Conservation (phyloP, 92 coral and sea anemone species). For the Parazoanthus swiftii region DNA sequence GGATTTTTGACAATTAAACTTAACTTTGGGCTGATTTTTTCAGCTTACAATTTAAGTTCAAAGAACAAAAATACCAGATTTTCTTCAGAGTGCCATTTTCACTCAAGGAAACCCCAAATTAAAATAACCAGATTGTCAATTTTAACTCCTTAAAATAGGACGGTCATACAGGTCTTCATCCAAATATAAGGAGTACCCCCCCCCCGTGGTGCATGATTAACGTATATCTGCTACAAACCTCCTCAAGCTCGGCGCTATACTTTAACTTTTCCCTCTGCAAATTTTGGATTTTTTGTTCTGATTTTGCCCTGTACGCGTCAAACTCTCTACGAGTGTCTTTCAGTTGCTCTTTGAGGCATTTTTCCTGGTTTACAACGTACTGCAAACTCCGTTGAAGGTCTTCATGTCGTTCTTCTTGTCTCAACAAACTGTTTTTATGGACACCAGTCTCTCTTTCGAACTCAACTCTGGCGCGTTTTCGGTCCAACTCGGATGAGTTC, state of each 20-base stretch:
- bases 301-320: conserved; percentile 72
- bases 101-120: too few relatives aligned
- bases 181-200: too few relatives aligned
- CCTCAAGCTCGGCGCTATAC: conserved; percentile 79
- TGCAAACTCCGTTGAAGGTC: conserved; percentile 80
- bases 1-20: too few relatives aligned
- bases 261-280: conserved; percentile 92
- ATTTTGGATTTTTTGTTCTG: conserved; percentile 76
- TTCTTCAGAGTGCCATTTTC: too few relatives aligned
- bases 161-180: too few relatives aligned
- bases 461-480: conserved; percentile 86
- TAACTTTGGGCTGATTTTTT: too few relatives aligned
- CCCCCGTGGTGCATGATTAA: too few relatives aligned
- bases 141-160: too few relatives aligned
- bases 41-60: too few relatives aligned
- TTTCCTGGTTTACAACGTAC: conserved; percentile 89
- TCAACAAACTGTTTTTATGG: conserved; percentile 54
- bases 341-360: conserved; percentile 82
- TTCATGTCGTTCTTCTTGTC: conserved; percentile 71
- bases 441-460: conserved; percentile 71
- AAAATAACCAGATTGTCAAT: too few relatives aligned
- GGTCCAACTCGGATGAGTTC: conserved; percentile 62
- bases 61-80: too few relatives aligned
- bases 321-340: conserved; percentile 81
- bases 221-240: conserved; percentile 55